Conservation (phyloP, 2,113 vertebrate genomes). For the Gambusia affinis region DNA sequence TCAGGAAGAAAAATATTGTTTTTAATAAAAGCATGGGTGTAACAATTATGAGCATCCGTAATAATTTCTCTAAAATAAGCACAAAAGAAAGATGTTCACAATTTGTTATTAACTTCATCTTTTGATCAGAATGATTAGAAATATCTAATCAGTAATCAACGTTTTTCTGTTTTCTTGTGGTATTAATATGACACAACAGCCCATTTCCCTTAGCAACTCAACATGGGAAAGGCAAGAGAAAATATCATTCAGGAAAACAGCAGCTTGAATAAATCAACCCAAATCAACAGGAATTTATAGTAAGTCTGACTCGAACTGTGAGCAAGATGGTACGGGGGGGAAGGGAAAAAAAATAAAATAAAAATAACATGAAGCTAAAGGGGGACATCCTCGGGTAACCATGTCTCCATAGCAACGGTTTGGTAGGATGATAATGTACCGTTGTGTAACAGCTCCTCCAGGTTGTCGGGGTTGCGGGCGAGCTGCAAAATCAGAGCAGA, state of each 20-base stretch:
- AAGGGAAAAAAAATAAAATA: not conserved
- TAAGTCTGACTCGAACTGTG: not conserved
- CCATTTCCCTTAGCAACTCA: not conserved
- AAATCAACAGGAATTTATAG: not conserved
- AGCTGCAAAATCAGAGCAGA: constrained; percentile 93
- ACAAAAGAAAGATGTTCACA: not conserved
- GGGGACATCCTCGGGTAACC: no score
- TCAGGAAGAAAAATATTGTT: not conserved
- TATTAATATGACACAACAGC: not conserved
- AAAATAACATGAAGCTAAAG: not conserved
- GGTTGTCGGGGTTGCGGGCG: constrained; percentile 94
- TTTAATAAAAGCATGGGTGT: not conserved
- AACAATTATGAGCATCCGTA: not conserved
- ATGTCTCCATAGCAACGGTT: not conserved
- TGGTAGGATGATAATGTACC: constrained; percentile 71
- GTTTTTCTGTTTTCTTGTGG: not conserved
- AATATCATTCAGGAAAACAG: no score
- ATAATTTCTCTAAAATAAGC: not conserved
- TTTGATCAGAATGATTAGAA: not conserved
- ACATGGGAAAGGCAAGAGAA: not conserved
- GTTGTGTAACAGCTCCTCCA: constrained; percentile 93
- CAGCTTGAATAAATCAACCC: not conserved
- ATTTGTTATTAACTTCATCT: not conserved
- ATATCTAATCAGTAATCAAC: not conserved
- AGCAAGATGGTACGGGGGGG: not conserved